Percentiles rank a stretch among this genome's conserved stretches.
Evolutionary conservation across 2,888 invertebrate genomes (phyloP).

Genomic region (Carcina quercana): DNA sequence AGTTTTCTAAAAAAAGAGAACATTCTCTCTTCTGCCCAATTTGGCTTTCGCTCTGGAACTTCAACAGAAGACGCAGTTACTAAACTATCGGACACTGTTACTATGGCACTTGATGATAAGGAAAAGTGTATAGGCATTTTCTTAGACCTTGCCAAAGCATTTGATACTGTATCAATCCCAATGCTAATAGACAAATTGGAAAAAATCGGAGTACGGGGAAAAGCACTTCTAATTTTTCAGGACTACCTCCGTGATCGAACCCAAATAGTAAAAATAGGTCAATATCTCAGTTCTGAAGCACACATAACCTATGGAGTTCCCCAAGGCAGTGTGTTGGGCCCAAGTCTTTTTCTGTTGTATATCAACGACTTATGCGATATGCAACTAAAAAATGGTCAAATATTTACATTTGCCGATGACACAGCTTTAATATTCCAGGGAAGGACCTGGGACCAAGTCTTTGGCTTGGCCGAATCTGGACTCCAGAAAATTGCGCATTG

Average conservation of each 20-base stretch:
- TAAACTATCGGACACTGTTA: slow-evolving; percentile 2
- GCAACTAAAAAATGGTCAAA: slow-evolving; percentile 2
- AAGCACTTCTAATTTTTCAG: slow-evolving; percentile 5
- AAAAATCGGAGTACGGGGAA: slow-evolving; percentile 8
- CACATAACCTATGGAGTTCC: slow-evolving; percentile 5
- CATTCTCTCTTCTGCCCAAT: slow-evolving; percentile 4
- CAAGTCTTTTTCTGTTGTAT: too few relatives aligned
- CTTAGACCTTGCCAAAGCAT: background rate
- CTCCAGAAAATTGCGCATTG: slow-evolving; percentile 3
- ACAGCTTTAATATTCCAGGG: slow-evolving; percentile 7
- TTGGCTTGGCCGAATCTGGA: slow-evolving; percentile 2
- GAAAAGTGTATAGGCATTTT: background rate
- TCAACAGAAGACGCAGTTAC: slow-evolving; percentile 8
- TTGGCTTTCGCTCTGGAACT: slow-evolving; percentile 2
- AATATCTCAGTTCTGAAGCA: slow-evolving; percentile 1
- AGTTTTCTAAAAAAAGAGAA: background rate
- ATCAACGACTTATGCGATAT: too few relatives aligned
- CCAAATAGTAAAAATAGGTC: slow-evolving; percentile 4
- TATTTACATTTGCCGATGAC: slow-evolving; percentile 12
- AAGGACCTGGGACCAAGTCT: slow-evolving; percentile 5
- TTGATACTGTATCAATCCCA: too few relatives aligned
- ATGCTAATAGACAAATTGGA: slow-evolving; percentile 8
- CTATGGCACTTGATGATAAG: slow-evolving; percentile 1
- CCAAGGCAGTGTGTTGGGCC: too few relatives aligned
- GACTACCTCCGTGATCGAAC: slow-evolving; percentile 7